Evolutionary conservation across 2,888 invertebrate species (phyloP), one percentile per base, ranked within the genome.

Genomic region (Ganaspis brasiliensis): DNA sequence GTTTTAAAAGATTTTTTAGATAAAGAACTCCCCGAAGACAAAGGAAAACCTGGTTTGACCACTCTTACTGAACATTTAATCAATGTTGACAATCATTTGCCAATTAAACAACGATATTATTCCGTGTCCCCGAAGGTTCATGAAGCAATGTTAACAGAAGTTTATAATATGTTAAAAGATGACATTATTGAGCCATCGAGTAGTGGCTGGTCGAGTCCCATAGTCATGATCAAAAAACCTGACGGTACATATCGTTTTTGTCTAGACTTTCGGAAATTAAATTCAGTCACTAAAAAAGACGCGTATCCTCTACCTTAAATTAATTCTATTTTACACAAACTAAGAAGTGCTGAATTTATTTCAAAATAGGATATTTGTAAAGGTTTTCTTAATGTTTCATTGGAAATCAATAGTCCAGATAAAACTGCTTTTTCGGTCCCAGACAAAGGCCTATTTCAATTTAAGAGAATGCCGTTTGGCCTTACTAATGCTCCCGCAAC

Each of bases 401-500:
- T 84, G 67, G 76, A 59, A 8, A 72, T 79, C 37, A 26, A 61
- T 0, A 82, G 82, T 6, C 26, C 76, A 10, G 81, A 81, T 14
- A 81, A 81, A n/a, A 88, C 88, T 8, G 88, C 88, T 4, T 89
- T 88, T 61, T 84, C 83, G 1, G 83, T 88, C 14, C 87, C 87
- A 0, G 79, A 77, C 21, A 14, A 16, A 6, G 49, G 49, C 6
- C 4, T 49, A n/a, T 49, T 49, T 6, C 49, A 49, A 0, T 49
- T 49, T n/a, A 49, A 49, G n/a, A 2, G 49, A n/a, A 49, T 49
- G 49, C 79, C 81, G 0, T 74, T 73, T 35, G 81, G 79, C 1
- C 40, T 83, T 2, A 61, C 76, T 0, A 75, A 67, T 21, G 83
- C 82, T 1, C 84, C 83, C 3, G 81, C 81, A 0, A 81, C 82